Evolutionary conservation across 2,113 vertebrate genomes (phyloP), one percentile per base, ranked within the genome.

Genomic region (Collichthys lucidus): DNA sequence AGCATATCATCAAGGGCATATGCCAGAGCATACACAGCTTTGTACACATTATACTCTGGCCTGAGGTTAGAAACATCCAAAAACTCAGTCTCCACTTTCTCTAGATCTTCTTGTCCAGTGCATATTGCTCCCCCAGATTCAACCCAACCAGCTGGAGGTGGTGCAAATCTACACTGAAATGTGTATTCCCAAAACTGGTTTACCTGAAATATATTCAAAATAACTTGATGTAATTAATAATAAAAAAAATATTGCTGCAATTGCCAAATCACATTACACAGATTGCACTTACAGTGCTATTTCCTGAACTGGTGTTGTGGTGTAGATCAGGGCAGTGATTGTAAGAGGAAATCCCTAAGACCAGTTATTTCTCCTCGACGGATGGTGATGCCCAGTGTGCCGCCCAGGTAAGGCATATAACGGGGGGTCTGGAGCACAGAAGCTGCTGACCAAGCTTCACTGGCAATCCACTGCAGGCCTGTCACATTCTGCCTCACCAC

Each of bases 11-110:
- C 83, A 2, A 95, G 77, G 5, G 92, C 90, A 47, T 95, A 72
- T 0, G 94, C 94, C 24, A 95, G 74, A 11, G 94, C 90, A 78
- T 95, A 94, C 49, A 94, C 93, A 50, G 94, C 94, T 70, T 94
- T 94, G 74, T 95, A 94, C 7, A 93, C 90, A 47, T 94, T 94
- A 29, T 94, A 95, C 5, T 93, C 89, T 35, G 86, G 62, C 53
- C 87, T 84, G 50, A 91, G 87, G 35, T 89, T 79, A 19, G 88
- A 91, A 50, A 92, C 47, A 91, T 49, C 91, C 62, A 86, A 80
- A 22, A 91, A 92, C 1, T 85, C 74, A 22, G 53, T 94, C 90
- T 90, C 79, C 57, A 44, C 55, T 3, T 15, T 60, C 0, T 29
- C 49, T 12, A 94, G 56, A 20, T 89, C 72, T 87, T 95, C 94